A percentile compares a stretch with the other conserved stretches of the same genome.
phyloP scores from a whole-genome alignment of 1,140 invertebrate genomes.

The Drosophila eugracilis region DNA sequence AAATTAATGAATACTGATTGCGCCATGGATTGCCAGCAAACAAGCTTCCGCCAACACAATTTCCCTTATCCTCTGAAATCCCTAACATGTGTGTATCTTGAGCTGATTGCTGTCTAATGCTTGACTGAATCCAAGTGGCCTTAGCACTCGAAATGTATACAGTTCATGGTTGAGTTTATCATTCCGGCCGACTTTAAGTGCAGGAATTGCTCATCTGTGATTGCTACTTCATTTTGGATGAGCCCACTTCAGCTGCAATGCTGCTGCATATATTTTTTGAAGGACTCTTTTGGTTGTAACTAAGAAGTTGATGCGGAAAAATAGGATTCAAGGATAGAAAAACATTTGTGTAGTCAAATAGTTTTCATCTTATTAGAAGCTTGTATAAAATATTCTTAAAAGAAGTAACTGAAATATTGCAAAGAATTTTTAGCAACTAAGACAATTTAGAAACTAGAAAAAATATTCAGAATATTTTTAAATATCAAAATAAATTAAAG shows the following conservation, averaged over 20 bases:
- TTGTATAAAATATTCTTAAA: too few species aligned
- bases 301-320: background rate
- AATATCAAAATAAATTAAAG: too few species aligned
- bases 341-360: background rate
- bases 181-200: conserved; percentile 19
- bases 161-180: conserved; percentile 6
- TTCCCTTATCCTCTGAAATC: background rate
- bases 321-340: background rate
- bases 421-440: background rate
- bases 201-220: conserved; percentile 16
- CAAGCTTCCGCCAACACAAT: conserved; percentile 40
- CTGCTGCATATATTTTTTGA: background rate
- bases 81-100: conserved; percentile 2
- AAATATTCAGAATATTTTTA: too few species aligned
- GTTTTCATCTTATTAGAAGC: too few species aligned
- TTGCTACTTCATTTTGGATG: conserved; percentile 23
- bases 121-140: conserved; percentile 34
- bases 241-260: conserved; percentile 14
- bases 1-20: conserved; percentile 71
- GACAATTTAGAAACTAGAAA: background rate
- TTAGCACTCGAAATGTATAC: conserved; percentile 36
- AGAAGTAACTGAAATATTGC: too few species aligned
- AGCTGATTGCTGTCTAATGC: conserved; percentile 41
- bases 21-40: conserved; percentile 25
- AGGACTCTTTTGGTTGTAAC: conserved; percentile 2